phyloP scores from a whole-genome alignment of 2,113 vertebrate species.

The Pipa parva region DNA sequence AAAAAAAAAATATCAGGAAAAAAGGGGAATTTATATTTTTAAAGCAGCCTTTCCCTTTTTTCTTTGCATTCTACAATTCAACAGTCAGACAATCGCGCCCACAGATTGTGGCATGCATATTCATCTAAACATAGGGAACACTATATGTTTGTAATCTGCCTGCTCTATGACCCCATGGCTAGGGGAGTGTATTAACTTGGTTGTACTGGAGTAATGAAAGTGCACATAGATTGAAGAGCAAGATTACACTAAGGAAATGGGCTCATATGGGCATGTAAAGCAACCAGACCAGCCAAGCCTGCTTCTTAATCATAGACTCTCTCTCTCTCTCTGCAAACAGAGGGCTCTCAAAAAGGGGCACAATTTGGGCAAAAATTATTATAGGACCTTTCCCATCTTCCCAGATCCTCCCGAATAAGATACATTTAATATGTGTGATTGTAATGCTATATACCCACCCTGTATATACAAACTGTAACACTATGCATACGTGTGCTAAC shows the following conservation, averaged over 20 bases:
- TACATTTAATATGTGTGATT: no score
- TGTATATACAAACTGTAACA: no score
- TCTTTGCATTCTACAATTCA: neutral
- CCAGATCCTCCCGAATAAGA: no score
- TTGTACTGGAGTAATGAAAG: slow-evolving; percentile 15
- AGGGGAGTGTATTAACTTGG: neutral
- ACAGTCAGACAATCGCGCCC: neutral
- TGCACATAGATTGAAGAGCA: slow-evolving; percentile 4
- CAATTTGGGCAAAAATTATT: no score
- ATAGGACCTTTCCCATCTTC: no score
- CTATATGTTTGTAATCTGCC: slow-evolving; percentile 4
- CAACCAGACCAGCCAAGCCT: neutral
- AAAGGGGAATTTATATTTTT: no score
- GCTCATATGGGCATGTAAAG: neutral
- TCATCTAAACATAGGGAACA: neutral
- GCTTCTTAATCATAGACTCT: no score
- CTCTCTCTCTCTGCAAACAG: no score
- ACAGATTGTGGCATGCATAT: neutral
- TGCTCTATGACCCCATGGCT: slow-evolving; percentile 14
- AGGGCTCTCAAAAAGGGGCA: no score
- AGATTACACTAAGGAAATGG: neutral
- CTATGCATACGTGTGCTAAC: no score
- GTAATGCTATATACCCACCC: no score
- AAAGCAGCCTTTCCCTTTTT: neutral
- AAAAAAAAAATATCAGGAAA: no score